Conservation (phyloP, 2,113 vertebrate species). For the Oreochromis tanganicae region DNA sequence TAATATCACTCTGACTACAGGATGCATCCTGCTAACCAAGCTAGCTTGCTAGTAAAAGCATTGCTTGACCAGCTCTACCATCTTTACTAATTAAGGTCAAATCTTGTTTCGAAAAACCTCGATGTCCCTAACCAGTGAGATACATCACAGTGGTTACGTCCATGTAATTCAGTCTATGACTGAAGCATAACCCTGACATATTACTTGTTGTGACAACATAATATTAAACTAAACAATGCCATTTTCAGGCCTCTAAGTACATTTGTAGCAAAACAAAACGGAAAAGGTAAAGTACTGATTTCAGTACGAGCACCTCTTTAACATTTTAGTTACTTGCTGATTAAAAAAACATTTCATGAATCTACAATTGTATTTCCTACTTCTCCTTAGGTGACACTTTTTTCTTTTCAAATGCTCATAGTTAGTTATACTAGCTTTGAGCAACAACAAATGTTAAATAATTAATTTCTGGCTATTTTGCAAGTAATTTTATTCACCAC, state of each 20-base stretch:
- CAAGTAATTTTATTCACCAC: neutral
- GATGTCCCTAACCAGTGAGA: neutral
- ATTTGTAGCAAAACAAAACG: neutral
- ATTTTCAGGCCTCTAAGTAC: neutral
- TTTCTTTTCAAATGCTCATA: neutral
- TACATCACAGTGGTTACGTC: rapidly evolving
- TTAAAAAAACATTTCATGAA: neutral
- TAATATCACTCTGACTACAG: neutral
- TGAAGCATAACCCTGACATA: neutral
- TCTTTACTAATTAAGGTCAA: neutral
- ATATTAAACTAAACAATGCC: neutral
- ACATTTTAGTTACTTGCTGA: neutral
- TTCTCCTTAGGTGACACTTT: neutral
- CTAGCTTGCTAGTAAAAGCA: neutral
- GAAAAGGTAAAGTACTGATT: neutral
- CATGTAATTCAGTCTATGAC: neutral
- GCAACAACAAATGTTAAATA: neutral
- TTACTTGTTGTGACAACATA: neutral
- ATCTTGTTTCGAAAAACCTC: neutral
- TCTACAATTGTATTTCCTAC: neutral
- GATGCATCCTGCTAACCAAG: neutral
- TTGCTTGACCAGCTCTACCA: neutral
- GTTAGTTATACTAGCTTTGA: neutral
- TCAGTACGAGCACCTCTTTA: neutral
- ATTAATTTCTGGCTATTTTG: neutral